Conservation (phyloP, 2,888 invertebrate genomes). For the Plagiodera versicolora region DNA sequence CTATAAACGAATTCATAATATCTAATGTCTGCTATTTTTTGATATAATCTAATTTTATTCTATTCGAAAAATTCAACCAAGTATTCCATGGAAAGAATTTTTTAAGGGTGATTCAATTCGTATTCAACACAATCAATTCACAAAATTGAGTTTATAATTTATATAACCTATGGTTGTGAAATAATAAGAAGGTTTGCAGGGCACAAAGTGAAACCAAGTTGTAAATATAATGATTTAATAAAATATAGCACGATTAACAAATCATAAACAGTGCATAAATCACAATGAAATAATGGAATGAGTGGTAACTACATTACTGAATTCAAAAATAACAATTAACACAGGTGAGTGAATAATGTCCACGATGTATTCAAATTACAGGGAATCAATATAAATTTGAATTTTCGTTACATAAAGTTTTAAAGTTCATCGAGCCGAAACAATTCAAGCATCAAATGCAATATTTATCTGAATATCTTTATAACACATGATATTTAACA, state of each 20-base stretch:
- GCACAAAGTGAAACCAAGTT: background rate
- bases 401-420: slow-evolving; percentile 30
- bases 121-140: background rate
- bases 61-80: too few relatives aligned
- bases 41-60: too few relatives aligned
- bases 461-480: slow-evolving; percentile 17
- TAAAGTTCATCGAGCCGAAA: slow-evolving; percentile 30
- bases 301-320: slow-evolving; percentile 3
- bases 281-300: slow-evolving; percentile 23
- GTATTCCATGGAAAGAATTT: too few relatives aligned
- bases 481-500: slow-evolving; percentile 24
- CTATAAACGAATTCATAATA: too few relatives aligned
- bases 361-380: slow-evolving; percentile 17
- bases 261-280: slow-evolving; percentile 21
- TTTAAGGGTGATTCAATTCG: too few relatives aligned
- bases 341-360: slow-evolving; percentile 8
- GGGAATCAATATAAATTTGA: slow-evolving; percentile 13
- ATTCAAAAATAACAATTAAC: slow-evolving; percentile 1
- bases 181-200: too few relatives aligned
- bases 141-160: too few relatives aligned
- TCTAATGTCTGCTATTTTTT: background rate
- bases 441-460: slow-evolving; percentile 37
- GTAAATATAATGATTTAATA: slow-evolving; percentile 22
- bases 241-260: slow-evolving; percentile 21
- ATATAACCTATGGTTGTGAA: too few relatives aligned